A percentile compares a stretch with the other conserved stretches of the same genome.
These are phyloP conservation scores for Notothenia rossii DNA, from an alignment of 2,113 vertebrate genomes.

Conservation along the genomic window DNA sequence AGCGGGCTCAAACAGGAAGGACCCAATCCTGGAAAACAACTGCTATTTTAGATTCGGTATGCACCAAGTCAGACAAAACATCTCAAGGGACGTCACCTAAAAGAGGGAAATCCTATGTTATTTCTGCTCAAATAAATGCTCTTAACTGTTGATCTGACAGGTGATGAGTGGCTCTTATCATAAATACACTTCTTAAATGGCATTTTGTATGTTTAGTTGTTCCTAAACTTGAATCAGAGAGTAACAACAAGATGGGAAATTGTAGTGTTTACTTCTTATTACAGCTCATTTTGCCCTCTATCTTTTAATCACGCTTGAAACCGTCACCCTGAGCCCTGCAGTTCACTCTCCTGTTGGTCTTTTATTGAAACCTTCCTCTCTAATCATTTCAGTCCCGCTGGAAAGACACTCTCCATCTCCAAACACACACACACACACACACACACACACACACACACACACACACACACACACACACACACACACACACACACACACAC, in stretches of 20 bases:
- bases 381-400: conserved; percentile 52
- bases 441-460: not conserved
- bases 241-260: conserved; percentile 35
- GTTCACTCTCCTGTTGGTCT: conserved; percentile 35
- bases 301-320: conserved; percentile 59
- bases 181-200: not conserved
- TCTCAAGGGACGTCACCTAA: conserved; percentile 7
- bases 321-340: conserved; percentile 22
- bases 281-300: conserved; percentile 35
- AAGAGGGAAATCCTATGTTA: conserved; percentile 31
- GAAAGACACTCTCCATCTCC: conserved; percentile 26
- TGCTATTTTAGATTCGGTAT: conserved; percentile 65
- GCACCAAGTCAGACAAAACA: conserved; percentile 22
- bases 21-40: conserved; percentile 70
- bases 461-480: conserved; percentile 38
- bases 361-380: conserved; percentile 55
- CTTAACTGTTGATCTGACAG: conserved; percentile 3
- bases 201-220: conserved; percentile 21
- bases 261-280: conserved; percentile 49
- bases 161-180: conserved; percentile 16
- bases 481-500: conserved; percentile 47
- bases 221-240: conserved; percentile 13
- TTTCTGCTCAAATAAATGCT: conserved; percentile 36
- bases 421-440: conserved; percentile 28
- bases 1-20: conserved; percentile 68